A percentile compares a stretch with the other conserved stretches of the same genome.
phyloP scores from a whole-genome alignment of 2,113 vertebrate species.

The Myrmecobius fasciatus region DNA sequence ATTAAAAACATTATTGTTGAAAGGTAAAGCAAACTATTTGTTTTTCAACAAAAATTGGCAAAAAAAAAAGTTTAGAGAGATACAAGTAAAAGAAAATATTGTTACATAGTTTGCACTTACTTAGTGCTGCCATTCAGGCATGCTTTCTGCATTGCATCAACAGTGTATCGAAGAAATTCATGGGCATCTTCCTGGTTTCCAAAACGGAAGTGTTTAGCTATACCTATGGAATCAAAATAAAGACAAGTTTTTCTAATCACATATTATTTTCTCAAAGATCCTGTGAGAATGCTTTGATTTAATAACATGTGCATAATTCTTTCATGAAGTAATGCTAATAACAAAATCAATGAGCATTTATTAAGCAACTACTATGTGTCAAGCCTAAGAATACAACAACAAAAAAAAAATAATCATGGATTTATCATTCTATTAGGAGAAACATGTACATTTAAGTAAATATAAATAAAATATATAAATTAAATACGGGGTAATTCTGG shows the following conservation, averaged over 20 bases:
- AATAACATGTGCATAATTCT: background rate
- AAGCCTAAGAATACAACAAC: background rate
- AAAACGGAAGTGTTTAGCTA: slow-evolving; percentile 96
- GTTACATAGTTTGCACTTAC: slow-evolving; percentile 83
- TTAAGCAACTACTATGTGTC: background rate
- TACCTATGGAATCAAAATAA: slow-evolving; percentile 85
- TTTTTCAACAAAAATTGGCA: background rate
- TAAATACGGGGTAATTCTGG: background rate
- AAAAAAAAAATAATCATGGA: background rate
- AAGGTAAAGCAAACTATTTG: background rate
- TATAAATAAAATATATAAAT: background rate
- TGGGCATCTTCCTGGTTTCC: slow-evolving; percentile 98
- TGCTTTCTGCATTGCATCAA: slow-evolving; percentile 98
- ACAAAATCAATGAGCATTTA: background rate
- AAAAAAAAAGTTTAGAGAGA: background rate
- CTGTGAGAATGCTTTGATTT: background rate
- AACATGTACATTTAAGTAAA: background rate
- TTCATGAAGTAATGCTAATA: background rate
- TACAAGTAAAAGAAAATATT: background rate
- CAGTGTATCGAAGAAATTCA: slow-evolving; percentile 95
- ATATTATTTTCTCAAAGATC: too few species aligned
- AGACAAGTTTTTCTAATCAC: slow-evolving; percentile 35
- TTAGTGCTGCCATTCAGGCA: slow-evolving; percentile 93
- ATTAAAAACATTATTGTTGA: background rate
- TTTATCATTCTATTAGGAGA: background rate